phyloP scores from a whole-genome alignment of 2,113 vertebrate species.

The Antechinus flavipes region DNA sequence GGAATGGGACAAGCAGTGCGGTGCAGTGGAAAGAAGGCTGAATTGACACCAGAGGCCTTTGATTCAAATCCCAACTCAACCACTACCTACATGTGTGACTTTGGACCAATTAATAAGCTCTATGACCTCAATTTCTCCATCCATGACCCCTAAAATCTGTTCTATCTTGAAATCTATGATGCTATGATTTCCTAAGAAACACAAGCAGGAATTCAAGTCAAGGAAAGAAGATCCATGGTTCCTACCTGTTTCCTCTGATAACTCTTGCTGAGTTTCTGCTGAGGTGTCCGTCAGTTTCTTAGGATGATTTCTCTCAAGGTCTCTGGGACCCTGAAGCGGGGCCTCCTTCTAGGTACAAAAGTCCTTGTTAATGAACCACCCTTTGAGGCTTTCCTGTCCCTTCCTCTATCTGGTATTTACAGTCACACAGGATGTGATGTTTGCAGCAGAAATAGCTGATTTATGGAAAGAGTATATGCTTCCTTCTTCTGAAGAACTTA shows the following conservation, averaged over 20 bases:
- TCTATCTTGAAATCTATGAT: neutral
- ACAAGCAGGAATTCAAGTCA: neutral
- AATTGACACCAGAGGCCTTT: neutral
- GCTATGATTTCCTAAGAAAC: neutral
- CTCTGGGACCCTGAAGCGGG: neutral
- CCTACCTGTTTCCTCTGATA: neutral
- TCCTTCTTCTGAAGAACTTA: neutral
- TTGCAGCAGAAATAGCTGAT: neutral
- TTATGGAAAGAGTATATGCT: neutral
- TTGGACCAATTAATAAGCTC: neutral
- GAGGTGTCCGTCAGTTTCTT: neutral
- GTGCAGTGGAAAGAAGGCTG: neutral
- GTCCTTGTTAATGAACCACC: neutral
- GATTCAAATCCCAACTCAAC: neutral
- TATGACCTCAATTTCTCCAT: neutral
- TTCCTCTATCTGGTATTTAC: neutral
- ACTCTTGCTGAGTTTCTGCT: neutral
- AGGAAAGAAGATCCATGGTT: neutral
- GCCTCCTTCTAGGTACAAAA: neutral
- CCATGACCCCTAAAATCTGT: neutral
- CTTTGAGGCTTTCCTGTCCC: neutral
- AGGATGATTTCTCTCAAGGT: neutral
- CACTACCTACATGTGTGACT: neutral
- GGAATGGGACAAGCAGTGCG: neutral
- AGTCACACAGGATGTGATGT: neutral